These are phyloP conservation scores for Tetraneura akinire DNA, from an alignment of 1,140 invertebrate genomes.

Conservation along the genomic window DNA sequence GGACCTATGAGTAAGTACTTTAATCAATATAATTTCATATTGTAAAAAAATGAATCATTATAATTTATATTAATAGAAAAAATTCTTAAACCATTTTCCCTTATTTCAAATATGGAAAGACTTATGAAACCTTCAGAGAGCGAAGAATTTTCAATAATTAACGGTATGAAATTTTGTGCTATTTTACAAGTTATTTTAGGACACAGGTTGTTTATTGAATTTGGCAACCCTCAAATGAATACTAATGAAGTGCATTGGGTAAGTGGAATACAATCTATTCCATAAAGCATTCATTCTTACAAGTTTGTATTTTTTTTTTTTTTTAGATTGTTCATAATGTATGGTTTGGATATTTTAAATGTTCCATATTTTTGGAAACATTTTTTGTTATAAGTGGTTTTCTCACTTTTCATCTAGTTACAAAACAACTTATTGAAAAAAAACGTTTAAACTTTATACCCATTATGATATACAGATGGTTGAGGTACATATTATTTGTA, in stretches of 20 bases:
- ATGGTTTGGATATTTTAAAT: constrained; percentile 57
- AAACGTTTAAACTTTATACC: constrained; percentile 54
- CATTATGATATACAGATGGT: constrained; percentile 55
- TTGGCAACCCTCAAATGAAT: constrained; percentile 51
- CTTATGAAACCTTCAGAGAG: constrained; percentile 52
- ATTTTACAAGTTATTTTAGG: constrained; percentile 54
- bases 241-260: constrained; percentile 6
- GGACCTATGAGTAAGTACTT: constrained; percentile 31
- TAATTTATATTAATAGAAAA: constrained; percentile 31
- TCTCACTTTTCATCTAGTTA: constrained; percentile 54
- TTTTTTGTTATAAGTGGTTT: constrained; percentile 59
- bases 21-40: not conserved
- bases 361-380: constrained; percentile 60
- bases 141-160: constrained; percentile 53
- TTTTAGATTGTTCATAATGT: constrained; percentile 41
- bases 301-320: not conserved
- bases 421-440: constrained; percentile 54
- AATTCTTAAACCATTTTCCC: constrained; percentile 53
- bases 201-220: constrained; percentile 52
- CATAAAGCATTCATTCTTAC: not conserved
- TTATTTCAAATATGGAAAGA: constrained; percentile 53
- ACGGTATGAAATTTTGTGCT: constrained; percentile 51
- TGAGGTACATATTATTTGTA: constrained; percentile 53
- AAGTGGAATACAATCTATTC: not conserved
- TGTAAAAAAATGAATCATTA: too few species aligned